Conservation (phyloP, 2,797 vertebrate species). For the Syndactyla subalaris region DNA sequence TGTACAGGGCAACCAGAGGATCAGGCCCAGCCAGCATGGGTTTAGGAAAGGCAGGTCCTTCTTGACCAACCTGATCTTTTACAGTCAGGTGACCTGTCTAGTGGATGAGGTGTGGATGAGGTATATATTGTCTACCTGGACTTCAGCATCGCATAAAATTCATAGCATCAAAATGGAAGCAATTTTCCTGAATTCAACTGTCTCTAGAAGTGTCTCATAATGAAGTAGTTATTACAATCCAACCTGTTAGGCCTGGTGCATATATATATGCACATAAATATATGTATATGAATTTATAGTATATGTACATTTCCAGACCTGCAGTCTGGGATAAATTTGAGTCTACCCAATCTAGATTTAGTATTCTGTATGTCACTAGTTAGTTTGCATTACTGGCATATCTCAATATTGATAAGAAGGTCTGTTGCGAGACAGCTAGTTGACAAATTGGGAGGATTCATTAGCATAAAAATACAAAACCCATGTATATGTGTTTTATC, state of each 20-base stretch:
- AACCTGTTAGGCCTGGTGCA: background rate
- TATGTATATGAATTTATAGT: background rate
- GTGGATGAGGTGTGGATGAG: background rate
- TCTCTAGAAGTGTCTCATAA: background rate
- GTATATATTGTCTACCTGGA: background rate
- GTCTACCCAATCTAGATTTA: background rate
- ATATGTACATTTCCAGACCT: background rate
- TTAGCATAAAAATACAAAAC: conserved; percentile 8
- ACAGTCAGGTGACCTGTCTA: no score
- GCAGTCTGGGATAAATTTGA: background rate
- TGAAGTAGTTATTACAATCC: background rate
- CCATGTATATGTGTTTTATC: background rate
- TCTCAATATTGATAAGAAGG: background rate
- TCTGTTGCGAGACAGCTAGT: background rate
- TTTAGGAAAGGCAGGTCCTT: background rate
- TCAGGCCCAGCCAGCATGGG: background rate
- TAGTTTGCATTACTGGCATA: background rate
- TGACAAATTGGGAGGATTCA: background rate
- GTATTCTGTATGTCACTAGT: background rate
- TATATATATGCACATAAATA: background rate
- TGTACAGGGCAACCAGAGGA: background rate
- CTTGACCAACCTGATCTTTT: background rate
- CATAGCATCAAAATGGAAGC: background rate
- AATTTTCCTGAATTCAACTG: background rate
- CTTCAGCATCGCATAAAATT: background rate